Base-by-base conservation (phyloP, 2,888 invertebrate species). In the Megalurothrips usitatus region DNA sequence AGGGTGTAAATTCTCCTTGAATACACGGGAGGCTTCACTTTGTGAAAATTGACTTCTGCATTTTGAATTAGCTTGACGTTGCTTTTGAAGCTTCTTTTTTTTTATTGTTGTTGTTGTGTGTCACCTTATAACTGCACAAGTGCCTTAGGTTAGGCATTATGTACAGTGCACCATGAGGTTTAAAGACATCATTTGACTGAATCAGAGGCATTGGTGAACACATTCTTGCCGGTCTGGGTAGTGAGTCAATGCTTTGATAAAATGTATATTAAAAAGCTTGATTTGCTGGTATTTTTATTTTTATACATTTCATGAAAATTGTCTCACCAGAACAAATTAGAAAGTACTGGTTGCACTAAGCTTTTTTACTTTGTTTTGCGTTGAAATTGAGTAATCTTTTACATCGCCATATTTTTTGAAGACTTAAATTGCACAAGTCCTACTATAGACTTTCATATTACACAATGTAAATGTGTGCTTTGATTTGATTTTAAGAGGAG, bases 81-180 rank as follows among this genome's bases (percentile, higher is more conserved):
- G 52, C 68, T 23, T 52, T 68, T 23, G 75, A 79, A 79, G 78
- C 81, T 75, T 79, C 83, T 82, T 82, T 84, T 83, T 83, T 81
- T 81, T 81, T 81, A 82, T 82, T 83, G 81, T 83, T 83, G 81
- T 82, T 82, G 82, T 82, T 82, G 82, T 81, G 47, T 81, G 81
- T 82, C 81, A 81, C 48, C 78, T 83, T 84, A 82, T 84, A 80
- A 83, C 84, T 84, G 85, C 85, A 85, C 85, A 85, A 85, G 85
- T 85, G 85, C 85, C 85, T 85, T 85, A 85, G 83, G 84, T 82
- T 83, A 85, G 85, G 85, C 84, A 85, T 84, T 84, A 84, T 84
- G 84, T 84, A 83, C 82, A 83, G 82, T 83, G 82, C 83, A 78
- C 68, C 26, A 26, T 75, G 23, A 75, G 68, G 68, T 2, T 75